Percentiles rank a stretch among this genome's conserved stretches.
phyloP scores from a whole-genome alignment of 1,140 invertebrate species.

The Lepidurus packardi region DNA sequence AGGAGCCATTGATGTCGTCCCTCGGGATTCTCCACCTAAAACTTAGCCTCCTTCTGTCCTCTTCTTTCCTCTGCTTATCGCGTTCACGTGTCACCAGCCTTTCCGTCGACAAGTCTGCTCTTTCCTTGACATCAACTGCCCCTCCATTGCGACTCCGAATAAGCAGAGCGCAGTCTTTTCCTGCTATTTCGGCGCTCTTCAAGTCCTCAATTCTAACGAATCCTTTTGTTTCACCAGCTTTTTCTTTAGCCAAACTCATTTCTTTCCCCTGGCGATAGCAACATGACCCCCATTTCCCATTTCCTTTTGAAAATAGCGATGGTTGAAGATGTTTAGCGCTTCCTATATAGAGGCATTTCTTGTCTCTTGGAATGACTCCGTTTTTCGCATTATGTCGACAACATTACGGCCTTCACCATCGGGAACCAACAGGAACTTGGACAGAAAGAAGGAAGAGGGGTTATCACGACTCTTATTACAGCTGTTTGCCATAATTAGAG shows the following conservation, averaged over 20 bases:
- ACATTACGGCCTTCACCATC: neutral
- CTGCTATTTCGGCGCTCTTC: neutral
- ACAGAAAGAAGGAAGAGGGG: neutral
- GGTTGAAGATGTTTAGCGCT: neutral
- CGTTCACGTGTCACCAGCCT: slow-evolving; percentile 10
- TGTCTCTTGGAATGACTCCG: neutral
- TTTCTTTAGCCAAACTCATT: neutral
- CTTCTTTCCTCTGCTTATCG: neutral
- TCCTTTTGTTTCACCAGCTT: neutral
- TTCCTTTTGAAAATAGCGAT: neutral
- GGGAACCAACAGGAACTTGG: neutral
- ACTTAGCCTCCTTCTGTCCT: neutral
- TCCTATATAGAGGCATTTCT: neutral
- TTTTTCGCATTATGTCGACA: neutral
- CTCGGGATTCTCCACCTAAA: neutral
- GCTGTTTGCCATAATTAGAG: neutral
- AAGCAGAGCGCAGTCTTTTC: neutral
- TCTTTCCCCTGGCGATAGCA: neutral
- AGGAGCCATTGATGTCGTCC: neutral
- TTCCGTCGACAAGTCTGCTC: neutral
- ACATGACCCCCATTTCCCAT: neutral
- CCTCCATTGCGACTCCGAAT: neutral
- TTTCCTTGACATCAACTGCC: neutral
- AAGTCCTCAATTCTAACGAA: neutral
- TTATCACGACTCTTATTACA: neutral